phyloP scores from a whole-genome alignment of 2,888 invertebrate genomes.

The Sinelater perroti region DNA sequence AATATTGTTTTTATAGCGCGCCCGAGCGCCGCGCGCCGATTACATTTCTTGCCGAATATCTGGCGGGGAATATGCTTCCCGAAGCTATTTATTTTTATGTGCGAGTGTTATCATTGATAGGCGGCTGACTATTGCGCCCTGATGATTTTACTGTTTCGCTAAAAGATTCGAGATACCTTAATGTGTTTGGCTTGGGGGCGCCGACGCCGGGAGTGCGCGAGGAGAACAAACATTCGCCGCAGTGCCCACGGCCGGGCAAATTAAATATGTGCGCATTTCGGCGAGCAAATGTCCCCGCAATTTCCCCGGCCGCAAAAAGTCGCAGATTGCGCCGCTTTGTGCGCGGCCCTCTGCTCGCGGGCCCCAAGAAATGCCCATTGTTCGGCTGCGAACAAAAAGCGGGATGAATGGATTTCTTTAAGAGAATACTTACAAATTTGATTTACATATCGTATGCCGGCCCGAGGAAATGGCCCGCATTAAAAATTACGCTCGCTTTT shows the following conservation, averaged over 20 bases:
- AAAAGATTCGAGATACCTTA: slow-evolving; percentile 47
- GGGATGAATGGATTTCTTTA: slow-evolving; percentile 51
- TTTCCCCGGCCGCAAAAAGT: background rate
- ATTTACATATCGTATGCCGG: slow-evolving; percentile 53
- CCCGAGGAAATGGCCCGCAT: slow-evolving; percentile 33
- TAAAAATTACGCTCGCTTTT: slow-evolving; percentile 30
- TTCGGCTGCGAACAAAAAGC: slow-evolving; percentile 49
- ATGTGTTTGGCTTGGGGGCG: slow-evolving; percentile 45
- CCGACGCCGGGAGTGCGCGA: background rate
- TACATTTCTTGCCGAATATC: slow-evolving; percentile 53
- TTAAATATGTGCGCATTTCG: background rate
- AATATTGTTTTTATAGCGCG: slow-evolving; percentile 60
- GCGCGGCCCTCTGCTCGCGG: background rate
- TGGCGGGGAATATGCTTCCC: slow-evolving; percentile 46
- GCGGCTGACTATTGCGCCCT: slow-evolving; percentile 52
- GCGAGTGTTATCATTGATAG: slow-evolving; percentile 61
- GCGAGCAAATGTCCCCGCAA: background rate
- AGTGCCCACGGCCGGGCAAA: background rate
- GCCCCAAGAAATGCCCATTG: slow-evolving; percentile 49
- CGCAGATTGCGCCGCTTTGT: slow-evolving; percentile 7
- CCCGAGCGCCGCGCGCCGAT: slow-evolving; percentile 53
- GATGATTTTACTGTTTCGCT: slow-evolving; percentile 54
- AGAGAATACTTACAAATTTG: slow-evolving; percentile 52
- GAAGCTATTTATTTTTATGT: slow-evolving; percentile 63
- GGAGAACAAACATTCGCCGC: slow-evolving; percentile 2